Conservation (phyloP, 2,113 vertebrate genomes). For the Lepus americanus region DNA sequence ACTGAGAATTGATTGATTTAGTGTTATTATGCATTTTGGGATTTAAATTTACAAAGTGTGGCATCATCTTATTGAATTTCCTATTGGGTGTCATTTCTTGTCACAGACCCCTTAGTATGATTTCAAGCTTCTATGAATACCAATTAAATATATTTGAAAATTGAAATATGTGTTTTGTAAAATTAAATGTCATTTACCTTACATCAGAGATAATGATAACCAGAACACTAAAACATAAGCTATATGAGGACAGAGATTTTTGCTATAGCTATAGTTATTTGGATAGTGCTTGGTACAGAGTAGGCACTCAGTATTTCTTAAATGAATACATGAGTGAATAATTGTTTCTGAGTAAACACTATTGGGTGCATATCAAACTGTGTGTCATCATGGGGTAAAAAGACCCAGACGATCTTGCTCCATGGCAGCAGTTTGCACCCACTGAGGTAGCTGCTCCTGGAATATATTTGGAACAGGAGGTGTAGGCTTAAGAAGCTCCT, state of each 20-base stretch:
- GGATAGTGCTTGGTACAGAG: neutral
- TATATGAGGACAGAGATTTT: neutral
- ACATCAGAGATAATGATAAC: neutral
- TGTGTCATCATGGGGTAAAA: neutral
- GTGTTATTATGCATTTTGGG: constrained; percentile 24
- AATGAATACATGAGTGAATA: neutral
- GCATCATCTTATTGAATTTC: neutral
- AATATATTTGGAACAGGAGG: neutral
- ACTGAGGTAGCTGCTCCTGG: neutral
- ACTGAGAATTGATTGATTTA: constrained; percentile 24
- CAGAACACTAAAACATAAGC: neutral
- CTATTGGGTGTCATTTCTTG: neutral
- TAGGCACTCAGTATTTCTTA: neutral
- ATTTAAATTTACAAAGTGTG: constrained; percentile 46
- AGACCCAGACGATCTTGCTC: neutral
- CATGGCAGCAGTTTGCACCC: neutral
- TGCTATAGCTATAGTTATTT: neutral
- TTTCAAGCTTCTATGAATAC: neutral
- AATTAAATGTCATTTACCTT: constrained; percentile 17
- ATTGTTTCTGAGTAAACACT: neutral
- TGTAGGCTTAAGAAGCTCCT: neutral
- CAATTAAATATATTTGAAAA: constrained; percentile 32
- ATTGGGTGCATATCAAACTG: neutral
- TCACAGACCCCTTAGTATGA: neutral
- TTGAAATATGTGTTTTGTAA: neutral